phyloP scores from a whole-genome alignment of 2,797 vertebrate species.

The Euphonia xanthogaster region DNA sequence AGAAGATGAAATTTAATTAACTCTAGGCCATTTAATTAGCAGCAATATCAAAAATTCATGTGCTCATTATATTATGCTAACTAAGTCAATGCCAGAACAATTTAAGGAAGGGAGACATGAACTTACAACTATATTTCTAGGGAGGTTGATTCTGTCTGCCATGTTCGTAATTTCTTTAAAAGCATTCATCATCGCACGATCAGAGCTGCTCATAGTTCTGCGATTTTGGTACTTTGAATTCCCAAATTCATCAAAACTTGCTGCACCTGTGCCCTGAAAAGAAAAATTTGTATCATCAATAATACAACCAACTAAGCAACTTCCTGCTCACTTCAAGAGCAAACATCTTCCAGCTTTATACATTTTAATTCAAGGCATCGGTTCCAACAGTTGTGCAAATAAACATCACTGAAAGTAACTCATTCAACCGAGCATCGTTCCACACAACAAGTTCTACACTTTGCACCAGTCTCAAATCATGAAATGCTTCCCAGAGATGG shows the following conservation, averaged over 20 bases:
- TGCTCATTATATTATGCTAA: slow-evolving; percentile 74
- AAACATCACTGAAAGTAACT: neutral
- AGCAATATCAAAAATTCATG: slow-evolving; percentile 74
- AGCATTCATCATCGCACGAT: slow-evolving; percentile 97
- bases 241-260: slow-evolving; percentile 98
- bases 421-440: rapidly evolving
- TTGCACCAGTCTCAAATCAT: neutral
- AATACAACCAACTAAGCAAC: neutral
- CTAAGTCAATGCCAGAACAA: slow-evolving; percentile 61
- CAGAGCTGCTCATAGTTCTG: slow-evolving; percentile 97
- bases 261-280: slow-evolving; percentile 92
- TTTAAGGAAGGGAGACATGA: slow-evolving; percentile 37
- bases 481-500: neutral
- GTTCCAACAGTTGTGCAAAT: neutral
- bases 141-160: slow-evolving; percentile 98
- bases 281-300: neutral
- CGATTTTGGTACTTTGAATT: slow-evolving; percentile 99
- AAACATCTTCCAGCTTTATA: neutral
- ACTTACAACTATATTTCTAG: slow-evolving; percentile 96
- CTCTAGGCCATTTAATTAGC: slow-evolving; percentile 74
- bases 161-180: slow-evolving; percentile 98
- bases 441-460: neutral
- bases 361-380: neutral
- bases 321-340: neutral
- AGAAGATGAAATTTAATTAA: slow-evolving; percentile 75